These are phyloP conservation scores for Lasius fuliginosus DNA, from an alignment of 2,888 invertebrate species.

Conservation along the genomic window DNA sequence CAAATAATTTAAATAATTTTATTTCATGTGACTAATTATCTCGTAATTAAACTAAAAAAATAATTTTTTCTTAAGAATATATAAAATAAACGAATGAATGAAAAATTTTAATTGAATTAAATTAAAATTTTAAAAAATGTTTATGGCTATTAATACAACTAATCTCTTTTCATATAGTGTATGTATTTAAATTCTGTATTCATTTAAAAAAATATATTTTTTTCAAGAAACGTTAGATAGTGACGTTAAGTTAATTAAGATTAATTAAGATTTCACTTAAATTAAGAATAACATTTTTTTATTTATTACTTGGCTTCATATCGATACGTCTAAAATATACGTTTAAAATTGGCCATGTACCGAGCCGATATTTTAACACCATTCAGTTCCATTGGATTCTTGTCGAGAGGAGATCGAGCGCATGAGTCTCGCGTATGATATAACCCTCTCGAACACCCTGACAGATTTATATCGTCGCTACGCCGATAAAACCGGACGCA, in stretches of 20 bases:
- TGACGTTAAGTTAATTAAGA: background rate
- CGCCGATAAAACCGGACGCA: constrained; percentile 59
- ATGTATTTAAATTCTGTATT: background rate
- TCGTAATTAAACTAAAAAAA: background rate
- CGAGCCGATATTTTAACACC: constrained; percentile 46
- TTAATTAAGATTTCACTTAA: background rate
- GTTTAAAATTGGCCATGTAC: background rate
- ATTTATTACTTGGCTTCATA: background rate
- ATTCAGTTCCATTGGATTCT: constrained; percentile 46
- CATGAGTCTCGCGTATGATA: constrained; percentile 35
- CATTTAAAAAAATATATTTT: background rate
- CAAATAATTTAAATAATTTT: background rate
- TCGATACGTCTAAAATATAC: constrained; percentile 13
- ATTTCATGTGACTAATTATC: too few relatives aligned
- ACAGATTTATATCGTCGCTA: constrained; percentile 54
- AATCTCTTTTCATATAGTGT: background rate
- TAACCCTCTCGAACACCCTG: constrained; percentile 51
- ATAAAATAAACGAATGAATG: background rate
- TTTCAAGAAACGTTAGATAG: background rate
- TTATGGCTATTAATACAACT: background rate
- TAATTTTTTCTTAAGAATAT: background rate
- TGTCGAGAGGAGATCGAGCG: constrained; percentile 51
- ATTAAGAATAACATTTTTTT: background rate
- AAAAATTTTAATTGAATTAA: background rate
- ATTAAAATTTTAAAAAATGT: background rate